Evolutionary conservation across 2,113 vertebrate genomes (phyloP).

Genomic region (Corvus moneduloides): DNA sequence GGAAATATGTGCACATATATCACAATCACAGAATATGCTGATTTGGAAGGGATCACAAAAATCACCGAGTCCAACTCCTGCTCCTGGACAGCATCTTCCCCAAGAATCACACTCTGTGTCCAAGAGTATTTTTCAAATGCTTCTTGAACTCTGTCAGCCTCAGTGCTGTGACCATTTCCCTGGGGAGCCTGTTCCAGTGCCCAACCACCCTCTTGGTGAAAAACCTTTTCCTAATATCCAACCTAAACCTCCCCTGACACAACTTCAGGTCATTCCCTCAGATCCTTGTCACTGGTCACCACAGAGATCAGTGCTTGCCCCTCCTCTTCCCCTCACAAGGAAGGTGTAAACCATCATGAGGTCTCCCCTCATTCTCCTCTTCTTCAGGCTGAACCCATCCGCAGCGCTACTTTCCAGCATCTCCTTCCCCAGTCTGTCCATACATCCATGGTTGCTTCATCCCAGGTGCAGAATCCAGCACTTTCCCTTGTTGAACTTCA

Average conservation of each 20-base stretch:
- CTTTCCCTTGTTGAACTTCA: background rate
- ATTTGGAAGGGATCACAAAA: background rate
- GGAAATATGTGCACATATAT: background rate
- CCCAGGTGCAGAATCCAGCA: background rate
- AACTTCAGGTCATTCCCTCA: background rate
- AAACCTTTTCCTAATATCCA: background rate
- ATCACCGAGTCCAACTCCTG: rapidly evolving
- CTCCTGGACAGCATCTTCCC: background rate
- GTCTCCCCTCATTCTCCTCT: background rate
- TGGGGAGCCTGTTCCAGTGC: background rate
- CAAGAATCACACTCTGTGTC: background rate
- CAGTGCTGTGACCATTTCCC: rapidly evolving
- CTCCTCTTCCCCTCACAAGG: background rate
- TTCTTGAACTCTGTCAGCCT: background rate
- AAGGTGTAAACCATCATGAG: background rate
- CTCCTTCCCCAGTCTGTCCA: background rate
- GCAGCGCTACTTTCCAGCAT: background rate
- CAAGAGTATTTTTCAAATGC: background rate
- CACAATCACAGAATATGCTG: background rate
- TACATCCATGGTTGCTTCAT: no score
- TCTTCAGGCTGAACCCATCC: background rate
- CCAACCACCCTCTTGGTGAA: background rate
- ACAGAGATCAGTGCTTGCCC: no score
- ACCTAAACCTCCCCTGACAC: background rate
- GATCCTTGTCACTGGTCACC: background rate